These are phyloP conservation scores for Oegoconia quadripuncta DNA, from an alignment of 2,888 invertebrate species.

Conservation along the genomic window DNA sequence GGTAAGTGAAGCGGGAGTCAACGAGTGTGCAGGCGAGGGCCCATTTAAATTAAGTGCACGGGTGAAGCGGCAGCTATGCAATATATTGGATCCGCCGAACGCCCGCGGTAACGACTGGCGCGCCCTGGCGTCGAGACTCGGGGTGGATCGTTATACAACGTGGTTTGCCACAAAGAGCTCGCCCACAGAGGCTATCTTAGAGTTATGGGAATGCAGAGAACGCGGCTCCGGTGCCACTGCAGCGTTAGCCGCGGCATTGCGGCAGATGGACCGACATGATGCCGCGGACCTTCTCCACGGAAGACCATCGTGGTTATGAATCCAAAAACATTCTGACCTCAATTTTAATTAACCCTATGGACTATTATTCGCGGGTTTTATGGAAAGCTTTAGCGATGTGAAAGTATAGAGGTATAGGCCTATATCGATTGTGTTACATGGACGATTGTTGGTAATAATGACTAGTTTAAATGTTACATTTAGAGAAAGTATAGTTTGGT, in stretches of 20 bases:
- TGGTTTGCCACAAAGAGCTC: conserved; percentile 98
- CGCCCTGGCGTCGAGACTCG: conserved; percentile 94
- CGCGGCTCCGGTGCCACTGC: conserved; percentile 89
- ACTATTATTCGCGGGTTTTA: conserved; percentile 13
- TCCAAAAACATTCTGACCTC: conserved; percentile 26
- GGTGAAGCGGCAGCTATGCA: conserved; percentile 75
- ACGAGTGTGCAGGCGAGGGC: conserved; percentile 79
- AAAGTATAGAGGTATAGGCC: conserved; percentile 26
- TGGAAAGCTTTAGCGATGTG: conserved; percentile 22
- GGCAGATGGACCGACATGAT: conserved; percentile 68
- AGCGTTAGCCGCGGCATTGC: conserved; percentile 79
- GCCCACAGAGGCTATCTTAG: conserved; percentile 97
- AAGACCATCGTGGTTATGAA: conserved; percentile 74
- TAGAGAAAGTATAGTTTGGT: conserved; percentile 62
- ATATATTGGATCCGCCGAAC: conserved; percentile 94
- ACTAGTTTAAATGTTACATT: conserved; percentile 68
- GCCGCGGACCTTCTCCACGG: conserved; percentile 66
- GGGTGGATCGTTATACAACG: conserved; percentile 96
- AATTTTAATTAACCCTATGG: conserved; percentile 25
- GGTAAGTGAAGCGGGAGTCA: conserved; percentile 80
- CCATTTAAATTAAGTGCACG: conserved; percentile 80
- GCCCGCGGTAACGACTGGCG: conserved; percentile 97
- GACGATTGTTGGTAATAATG: conserved; percentile 52
- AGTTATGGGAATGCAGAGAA: conserved; percentile 96
- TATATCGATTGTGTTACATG: conserved; percentile 25